Evolutionary conservation across 2,888 invertebrate species (phyloP).

Genomic region (Cosmorhoe ocellata): DNA sequence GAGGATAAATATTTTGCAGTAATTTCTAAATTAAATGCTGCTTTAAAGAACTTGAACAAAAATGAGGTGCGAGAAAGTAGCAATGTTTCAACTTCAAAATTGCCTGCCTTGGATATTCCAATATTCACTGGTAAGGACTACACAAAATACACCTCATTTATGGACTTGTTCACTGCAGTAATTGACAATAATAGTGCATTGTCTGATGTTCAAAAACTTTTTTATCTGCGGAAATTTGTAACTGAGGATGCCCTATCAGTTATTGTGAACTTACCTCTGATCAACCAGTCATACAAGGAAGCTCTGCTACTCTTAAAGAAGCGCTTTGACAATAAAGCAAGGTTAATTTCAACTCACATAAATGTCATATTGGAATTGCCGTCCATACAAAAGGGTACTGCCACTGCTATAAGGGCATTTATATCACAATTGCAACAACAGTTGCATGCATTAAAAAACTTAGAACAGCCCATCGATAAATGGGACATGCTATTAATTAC

Average conservation of each 20-base stretch:
- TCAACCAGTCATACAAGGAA: conserved; percentile 1
- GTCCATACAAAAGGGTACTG: conserved; percentile 25
- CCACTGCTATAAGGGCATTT: conserved; percentile 27
- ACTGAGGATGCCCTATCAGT: not conserved
- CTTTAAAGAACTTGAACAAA: too few relatives aligned
- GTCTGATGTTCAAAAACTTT: conserved; percentile 1
- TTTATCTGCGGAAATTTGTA: conserved; percentile 1
- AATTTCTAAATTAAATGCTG: too few relatives aligned
- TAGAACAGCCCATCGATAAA: conserved; percentile 5
- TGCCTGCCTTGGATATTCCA: not conserved
- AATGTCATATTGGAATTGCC: not conserved
- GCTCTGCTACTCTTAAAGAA: not conserved
- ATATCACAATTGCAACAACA: conserved; percentile 24
- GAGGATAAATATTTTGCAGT: too few relatives aligned
- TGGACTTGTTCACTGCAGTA: not conserved
- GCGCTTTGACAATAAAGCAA: conserved; percentile 1
- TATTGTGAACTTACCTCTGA: not conserved
- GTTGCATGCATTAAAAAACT: conserved; percentile 19
- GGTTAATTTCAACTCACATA: conserved; percentile 1
- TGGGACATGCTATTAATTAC: conserved; percentile 6
- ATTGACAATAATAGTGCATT: not conserved
- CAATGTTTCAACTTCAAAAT: not conserved
- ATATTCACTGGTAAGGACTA: not conserved
- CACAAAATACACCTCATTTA: not conserved
- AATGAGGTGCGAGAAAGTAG: too few relatives aligned